Conservation (phyloP, 1,140 invertebrate genomes). For the Brachionus koreanus region DNA sequence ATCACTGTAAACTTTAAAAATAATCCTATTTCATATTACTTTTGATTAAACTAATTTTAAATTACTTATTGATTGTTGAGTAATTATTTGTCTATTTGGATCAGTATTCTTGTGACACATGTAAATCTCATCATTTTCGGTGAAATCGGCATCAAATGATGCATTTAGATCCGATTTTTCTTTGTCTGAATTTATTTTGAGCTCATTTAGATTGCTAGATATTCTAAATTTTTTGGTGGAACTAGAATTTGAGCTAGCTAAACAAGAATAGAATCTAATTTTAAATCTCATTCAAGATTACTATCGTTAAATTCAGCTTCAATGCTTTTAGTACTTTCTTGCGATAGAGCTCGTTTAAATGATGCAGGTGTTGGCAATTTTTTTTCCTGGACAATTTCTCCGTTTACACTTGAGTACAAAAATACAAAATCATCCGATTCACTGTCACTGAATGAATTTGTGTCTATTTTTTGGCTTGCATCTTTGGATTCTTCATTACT, state of each 20-base stretch:
- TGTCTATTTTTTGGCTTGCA: background rate
- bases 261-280: background rate
- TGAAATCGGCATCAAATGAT: background rate
- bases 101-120: background rate
- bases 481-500: background rate
- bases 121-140: background rate
- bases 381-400: background rate
- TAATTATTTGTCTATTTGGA: background rate
- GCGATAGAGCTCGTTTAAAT: background rate
- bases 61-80: background rate
- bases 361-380: background rate
- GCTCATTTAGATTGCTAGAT: background rate
- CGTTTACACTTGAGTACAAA: background rate
- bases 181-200: background rate
- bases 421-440: background rate
- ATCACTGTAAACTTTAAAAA: constrained; percentile 29
- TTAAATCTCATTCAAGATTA: background rate
- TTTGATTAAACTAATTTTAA: background rate
- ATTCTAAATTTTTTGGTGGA: background rate
- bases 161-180: background rate
- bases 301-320: background rate
- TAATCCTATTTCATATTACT: no score
- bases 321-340: background rate
- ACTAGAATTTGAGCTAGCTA: background rate
- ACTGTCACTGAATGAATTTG: background rate